phyloP scores from a whole-genome alignment of 2,888 invertebrate genomes.

The Anthophora plumipes region DNA sequence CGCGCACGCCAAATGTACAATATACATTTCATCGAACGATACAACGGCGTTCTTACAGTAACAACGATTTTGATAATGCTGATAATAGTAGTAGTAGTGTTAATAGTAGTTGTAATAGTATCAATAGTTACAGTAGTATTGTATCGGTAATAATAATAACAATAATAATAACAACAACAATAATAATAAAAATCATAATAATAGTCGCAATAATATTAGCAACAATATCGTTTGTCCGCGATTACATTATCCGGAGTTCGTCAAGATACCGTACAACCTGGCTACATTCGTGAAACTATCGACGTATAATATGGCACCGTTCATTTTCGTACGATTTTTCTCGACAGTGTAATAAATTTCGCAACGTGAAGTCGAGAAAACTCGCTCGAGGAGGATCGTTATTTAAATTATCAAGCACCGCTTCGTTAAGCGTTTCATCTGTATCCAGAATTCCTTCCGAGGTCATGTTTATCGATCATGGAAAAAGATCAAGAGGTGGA shows the following conservation, averaged over 20 bases:
- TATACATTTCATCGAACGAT: background rate
- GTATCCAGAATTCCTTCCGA: too few relatives aligned
- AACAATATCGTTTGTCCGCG: conserved; percentile 10
- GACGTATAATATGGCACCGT: background rate
- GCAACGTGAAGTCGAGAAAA: too few relatives aligned
- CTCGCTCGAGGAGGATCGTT: too few relatives aligned
- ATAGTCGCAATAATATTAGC: conserved; percentile 11
- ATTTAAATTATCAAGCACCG: too few relatives aligned
- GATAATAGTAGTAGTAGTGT: conserved; percentile 1
- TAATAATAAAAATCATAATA: background rate
- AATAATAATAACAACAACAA: conserved; percentile 1
- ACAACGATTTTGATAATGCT: background rate
- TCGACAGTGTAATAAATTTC: too few relatives aligned
- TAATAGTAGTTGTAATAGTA: background rate
- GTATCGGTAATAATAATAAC: too few relatives aligned
- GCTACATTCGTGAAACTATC: too few relatives aligned
- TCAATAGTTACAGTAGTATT: background rate
- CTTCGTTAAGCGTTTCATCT: too few relatives aligned
- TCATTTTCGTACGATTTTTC: background rate
- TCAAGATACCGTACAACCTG: background rate
- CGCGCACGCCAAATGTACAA: background rate
- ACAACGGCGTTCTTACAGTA: background rate
- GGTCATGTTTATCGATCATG: too few relatives aligned
- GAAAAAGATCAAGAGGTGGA: background rate
- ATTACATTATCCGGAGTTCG: background rate